These are phyloP conservation scores for Drosophila seclusa DNA, from an alignment of 2,888 invertebrate species.

Conservation along the genomic window DNA sequence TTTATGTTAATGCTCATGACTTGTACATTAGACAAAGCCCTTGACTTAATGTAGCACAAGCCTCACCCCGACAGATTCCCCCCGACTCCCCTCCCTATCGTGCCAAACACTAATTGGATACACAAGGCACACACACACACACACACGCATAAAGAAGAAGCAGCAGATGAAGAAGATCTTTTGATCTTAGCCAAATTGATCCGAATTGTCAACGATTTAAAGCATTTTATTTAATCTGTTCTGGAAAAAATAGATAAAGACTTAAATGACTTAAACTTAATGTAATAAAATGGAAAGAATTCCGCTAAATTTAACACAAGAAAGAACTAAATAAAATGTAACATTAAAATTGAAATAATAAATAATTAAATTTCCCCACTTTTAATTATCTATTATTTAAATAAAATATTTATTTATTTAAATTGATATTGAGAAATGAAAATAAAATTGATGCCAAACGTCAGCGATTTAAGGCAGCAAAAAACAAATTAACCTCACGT, in stretches of 20 bases:
- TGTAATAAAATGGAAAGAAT: no score
- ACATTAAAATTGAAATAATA: no score
- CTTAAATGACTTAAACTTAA: no score
- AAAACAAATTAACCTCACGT: conserved; percentile 57
- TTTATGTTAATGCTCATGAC: conserved; percentile 27
- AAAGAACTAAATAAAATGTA: no score
- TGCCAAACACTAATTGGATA: conserved; percentile 27
- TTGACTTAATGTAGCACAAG: conserved; percentile 31
- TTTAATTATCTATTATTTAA: no score
- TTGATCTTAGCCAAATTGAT: conserved; percentile 53
- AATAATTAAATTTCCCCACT: neutral
- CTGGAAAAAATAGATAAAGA: neutral
- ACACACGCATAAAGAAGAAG: conserved; percentile 3
- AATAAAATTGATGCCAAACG: neutral
- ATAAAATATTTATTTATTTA: no score
- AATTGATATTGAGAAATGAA: neutral
- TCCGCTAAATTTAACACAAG: no score
- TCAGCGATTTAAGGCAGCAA: conserved; percentile 29
- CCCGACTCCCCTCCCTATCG: neutral
- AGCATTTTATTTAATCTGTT: conserved; percentile 27
- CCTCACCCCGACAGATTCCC: neutral
- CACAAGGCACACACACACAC: conserved; percentile 7
- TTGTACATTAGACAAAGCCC: conserved; percentile 42
- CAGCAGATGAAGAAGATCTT: conserved; percentile 13
- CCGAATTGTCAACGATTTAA: conserved; percentile 71